phyloP scores from a whole-genome alignment of 1,140 invertebrate species.

The Neotoxoptera formosana region DNA sequence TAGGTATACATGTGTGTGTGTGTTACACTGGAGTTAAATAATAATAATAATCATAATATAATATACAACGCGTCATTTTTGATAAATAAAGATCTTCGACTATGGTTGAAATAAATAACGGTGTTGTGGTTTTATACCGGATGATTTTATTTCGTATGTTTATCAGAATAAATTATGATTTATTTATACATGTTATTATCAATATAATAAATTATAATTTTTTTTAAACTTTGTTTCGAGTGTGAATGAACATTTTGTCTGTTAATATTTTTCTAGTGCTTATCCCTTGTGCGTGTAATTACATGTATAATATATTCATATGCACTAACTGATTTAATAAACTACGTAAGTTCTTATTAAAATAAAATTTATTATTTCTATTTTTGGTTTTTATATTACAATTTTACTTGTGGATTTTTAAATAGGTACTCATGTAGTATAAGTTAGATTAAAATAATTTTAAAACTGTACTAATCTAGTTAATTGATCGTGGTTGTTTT shows the following conservation, averaged over 20 bases:
- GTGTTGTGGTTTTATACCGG: neutral
- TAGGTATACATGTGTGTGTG: neutral
- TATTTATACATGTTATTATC: neutral
- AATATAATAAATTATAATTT: neutral
- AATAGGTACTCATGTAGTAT: neutral
- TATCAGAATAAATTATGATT: neutral
- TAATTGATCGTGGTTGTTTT: neutral
- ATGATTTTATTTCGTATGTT: neutral
- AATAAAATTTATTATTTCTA: neutral
- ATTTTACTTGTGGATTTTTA: neutral
- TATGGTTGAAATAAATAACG: neutral
- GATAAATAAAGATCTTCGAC: neutral
- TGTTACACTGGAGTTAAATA: neutral
- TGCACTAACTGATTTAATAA: neutral
- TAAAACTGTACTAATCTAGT: neutral
- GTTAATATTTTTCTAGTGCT: neutral
- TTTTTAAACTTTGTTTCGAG: neutral
- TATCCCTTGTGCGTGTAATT: neutral
- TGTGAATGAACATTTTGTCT: neutral
- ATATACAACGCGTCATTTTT: neutral
- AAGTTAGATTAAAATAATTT: neutral
- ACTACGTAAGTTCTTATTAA: neutral
- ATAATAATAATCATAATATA: too few species aligned
- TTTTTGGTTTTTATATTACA: neutral
- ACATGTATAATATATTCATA: neutral